A percentile compares a stretch with the other conserved stretches of the same genome.
These are phyloP conservation scores for Erebia epiphron DNA, from an alignment of 2,888 invertebrate species.

Conservation along the genomic window DNA sequence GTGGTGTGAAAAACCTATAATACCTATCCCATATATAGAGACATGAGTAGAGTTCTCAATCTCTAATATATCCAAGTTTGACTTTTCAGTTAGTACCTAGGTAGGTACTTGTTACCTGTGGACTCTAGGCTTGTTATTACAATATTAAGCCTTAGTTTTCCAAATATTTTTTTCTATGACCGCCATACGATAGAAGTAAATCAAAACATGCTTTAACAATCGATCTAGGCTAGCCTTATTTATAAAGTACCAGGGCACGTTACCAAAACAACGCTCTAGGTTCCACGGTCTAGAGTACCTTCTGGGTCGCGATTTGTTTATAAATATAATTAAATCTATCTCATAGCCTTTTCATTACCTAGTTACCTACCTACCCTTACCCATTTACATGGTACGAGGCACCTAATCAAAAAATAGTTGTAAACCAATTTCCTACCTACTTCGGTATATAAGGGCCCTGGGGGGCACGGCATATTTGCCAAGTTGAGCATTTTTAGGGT, in stretches of 20 bases:
- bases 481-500: too few species aligned
- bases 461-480: too few species aligned
- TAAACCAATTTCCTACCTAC: too few species aligned
- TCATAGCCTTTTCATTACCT: background rate
- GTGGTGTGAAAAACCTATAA: too few species aligned
- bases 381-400: too few species aligned
- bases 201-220: conserved; percentile 63
- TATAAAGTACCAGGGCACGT: conserved; percentile 62
- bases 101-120: background rate
- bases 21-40: too few species aligned
- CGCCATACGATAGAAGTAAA: conserved; percentile 50
- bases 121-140: conserved; percentile 1
- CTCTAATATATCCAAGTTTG: background rate
- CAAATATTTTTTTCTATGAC: conserved; percentile 61
- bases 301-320: conserved; percentile 19
- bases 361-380: too few species aligned
- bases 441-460: too few species aligned
- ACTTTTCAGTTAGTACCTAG: too few species aligned
- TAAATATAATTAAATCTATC: conserved; percentile 15
- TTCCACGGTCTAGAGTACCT: conserved; percentile 50
- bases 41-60: too few species aligned
- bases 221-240: conserved; percentile 61
- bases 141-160: conserved; percentile 43
- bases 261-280: conserved; percentile 59
- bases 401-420: too few species aligned